Conservation (phyloP, 2,113 vertebrate genomes). For the Ailuropoda melanoleuca region DNA sequence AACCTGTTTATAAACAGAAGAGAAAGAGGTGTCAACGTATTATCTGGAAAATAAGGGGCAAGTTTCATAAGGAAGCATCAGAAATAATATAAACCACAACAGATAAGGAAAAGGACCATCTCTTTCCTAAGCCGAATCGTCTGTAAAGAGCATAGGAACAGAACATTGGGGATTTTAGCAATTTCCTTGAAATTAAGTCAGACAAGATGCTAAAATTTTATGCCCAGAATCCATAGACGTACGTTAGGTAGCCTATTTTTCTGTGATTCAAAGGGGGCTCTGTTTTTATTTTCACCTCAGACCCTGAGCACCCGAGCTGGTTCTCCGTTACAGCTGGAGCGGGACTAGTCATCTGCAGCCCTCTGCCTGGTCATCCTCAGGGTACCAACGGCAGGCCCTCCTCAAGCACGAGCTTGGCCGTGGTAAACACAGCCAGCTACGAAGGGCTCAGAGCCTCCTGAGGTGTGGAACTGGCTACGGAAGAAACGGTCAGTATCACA, state of each 20-base stretch:
- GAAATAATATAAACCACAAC: not conserved
- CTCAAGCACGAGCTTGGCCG: not conserved
- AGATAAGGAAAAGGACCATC: not conserved
- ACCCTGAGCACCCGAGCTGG: not conserved
- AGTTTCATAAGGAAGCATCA: not conserved
- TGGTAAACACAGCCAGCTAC: too few species aligned
- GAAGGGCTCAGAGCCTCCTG: not conserved
- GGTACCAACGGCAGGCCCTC: not conserved
- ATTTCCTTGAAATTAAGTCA: not conserved
- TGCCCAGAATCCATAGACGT: not conserved
- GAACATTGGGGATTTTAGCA: not conserved
- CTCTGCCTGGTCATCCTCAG: too few species aligned
- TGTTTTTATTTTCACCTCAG: not conserved
- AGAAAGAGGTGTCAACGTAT: not conserved
- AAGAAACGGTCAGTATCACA: not conserved
- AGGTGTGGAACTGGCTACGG: fast-evolving
- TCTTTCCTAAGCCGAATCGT: not conserved
- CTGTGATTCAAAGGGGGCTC: not conserved
- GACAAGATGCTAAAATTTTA: not conserved
- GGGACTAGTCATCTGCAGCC: fast-evolving
- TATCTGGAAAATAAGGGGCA: not conserved
- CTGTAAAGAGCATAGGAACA: not conserved
- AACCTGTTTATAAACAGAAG: constrained; percentile 86
- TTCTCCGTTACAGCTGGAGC: not conserved
- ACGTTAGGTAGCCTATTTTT: not conserved